A percentile compares a stretch with the other conserved stretches of the same genome.
phyloP scores from a whole-genome alignment of 2,113 vertebrate species.

The Carettochelys insculpta region DNA sequence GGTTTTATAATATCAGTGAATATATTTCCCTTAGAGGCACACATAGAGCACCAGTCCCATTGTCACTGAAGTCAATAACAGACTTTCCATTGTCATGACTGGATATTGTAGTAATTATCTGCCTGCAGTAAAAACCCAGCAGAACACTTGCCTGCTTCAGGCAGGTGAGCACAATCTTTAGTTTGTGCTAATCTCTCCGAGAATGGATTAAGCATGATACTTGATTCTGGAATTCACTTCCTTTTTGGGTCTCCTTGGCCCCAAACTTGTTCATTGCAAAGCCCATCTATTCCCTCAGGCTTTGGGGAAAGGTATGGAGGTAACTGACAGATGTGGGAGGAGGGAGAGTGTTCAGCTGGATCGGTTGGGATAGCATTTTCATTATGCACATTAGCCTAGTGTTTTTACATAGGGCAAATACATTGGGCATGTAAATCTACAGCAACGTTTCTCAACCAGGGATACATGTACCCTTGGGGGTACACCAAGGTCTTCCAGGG shows the following conservation, averaged over 20 bases:
- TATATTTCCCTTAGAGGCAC: neutral
- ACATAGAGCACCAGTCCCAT: neutral
- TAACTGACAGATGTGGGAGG: neutral
- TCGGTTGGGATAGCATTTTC: constrained; percentile 10
- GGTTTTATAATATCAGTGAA: neutral
- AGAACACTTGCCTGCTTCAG: neutral
- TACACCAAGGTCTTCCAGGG: too few relatives aligned
- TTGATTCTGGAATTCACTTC: neutral
- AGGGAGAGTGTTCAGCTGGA: neutral
- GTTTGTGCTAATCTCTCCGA: constrained; percentile 2
- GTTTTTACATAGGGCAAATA: constrained; percentile 13
- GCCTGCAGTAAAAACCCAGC: neutral
- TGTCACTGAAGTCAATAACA: neutral
- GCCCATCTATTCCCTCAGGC: neutral
- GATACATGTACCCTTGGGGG: too few relatives aligned
- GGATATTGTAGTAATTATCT: neutral
- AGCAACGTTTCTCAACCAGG: too few relatives aligned
- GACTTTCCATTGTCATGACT: neutral
- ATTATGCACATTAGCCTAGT: neutral
- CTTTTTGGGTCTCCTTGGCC: neutral
- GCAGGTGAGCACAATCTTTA: neutral
- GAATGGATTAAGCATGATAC: neutral
- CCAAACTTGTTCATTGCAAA: neutral
- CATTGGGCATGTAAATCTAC: constrained; percentile 5
- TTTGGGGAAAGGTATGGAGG: neutral